Evolutionary conservation across 2,113 vertebrate genomes (phyloP).

Genomic region (Talpa occidentalis): DNA sequence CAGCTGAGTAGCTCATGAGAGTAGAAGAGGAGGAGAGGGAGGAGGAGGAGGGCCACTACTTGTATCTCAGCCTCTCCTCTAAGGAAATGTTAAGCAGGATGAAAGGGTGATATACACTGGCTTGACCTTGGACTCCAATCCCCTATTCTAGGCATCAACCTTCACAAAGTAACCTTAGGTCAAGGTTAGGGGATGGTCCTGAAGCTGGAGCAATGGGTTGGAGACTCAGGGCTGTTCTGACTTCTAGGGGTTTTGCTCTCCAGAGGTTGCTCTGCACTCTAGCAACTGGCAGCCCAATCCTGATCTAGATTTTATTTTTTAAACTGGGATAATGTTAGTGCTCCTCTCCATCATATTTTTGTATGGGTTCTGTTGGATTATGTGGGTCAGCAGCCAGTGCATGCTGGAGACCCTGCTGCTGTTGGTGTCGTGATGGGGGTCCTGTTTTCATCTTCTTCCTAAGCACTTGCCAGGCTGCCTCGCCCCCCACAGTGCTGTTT

Average conservation of each 20-base stretch:
- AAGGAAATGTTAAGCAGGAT: not conserved
- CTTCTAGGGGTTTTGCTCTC: not conserved
- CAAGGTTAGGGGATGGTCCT: not conserved
- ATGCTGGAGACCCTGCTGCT: not conserved
- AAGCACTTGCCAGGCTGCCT: not conserved
- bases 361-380: not conserved
- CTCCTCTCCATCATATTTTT: not conserved
- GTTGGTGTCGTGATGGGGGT: too few relatives aligned
- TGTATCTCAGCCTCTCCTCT: not conserved
- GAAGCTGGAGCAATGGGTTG: not conserved
- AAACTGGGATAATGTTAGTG: not conserved
- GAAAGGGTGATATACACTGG: not conserved
- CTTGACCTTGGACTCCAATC: not conserved
- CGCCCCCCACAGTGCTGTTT: not conserved
- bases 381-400: not conserved
- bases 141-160: not conserved
- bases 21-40: not conserved
- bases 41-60: too few relatives aligned
- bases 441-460: not conserved
- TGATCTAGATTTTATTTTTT: not conserved
- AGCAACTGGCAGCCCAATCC: not conserved
- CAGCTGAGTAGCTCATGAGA: not conserved
- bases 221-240: not conserved
- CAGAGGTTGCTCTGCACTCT: not conserved
- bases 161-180: not conserved